Evolutionary conservation across 2,888 invertebrate genomes (phyloP), one percentile per base, ranked within the genome.

Genomic region (Chymomyza caudatula): DNA sequence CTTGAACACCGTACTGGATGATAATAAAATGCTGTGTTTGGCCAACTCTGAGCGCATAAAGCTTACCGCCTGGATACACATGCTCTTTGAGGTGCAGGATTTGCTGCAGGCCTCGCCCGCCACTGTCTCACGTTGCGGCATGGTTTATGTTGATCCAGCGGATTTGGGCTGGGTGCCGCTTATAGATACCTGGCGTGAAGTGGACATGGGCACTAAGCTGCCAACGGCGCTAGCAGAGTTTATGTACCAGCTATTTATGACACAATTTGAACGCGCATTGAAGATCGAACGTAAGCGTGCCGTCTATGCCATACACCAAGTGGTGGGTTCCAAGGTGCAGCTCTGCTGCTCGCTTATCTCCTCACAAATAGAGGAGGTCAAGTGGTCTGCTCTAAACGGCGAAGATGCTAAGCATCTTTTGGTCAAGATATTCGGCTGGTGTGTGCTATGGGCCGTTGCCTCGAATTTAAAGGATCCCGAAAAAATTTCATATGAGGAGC

Each of bases 11-110:
- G 97, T 97, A 0, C 91, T 97, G 4, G 97, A 97, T 86, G 97
- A 97, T 87, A 97, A 97, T 89, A 97, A 97, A 91, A 96, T 97
- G 96, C 90, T 97, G 43, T 97, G 97, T 81, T 91, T 97, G 43
- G 96, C 97, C 1, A 97, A 97, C 92, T 96, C 96, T 0, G 97
- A 96, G 90, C 92, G 96, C 67, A 97, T 97, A 70, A 97, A 97
- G 89, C 92, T 97, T 23, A 96, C 97, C 0, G 94, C 95, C 0
- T 96, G 94, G 91, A 96, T 97, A 0, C 96, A 96, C 84, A 96
- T 97, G 96, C 90, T 97, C 19, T 97, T 97, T 89, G 96, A 96
- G 91, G 94, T 94, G 6, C 94, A 95, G 85, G 97, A 97, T 89
- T 91, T 97, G 60, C 93, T 96, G 0, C 97, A 97, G 88, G 97